These are phyloP conservation scores for Gymnocypris eckloni DNA, from an alignment of 2,797 vertebrate genomes.

Conservation along the genomic window DNA sequence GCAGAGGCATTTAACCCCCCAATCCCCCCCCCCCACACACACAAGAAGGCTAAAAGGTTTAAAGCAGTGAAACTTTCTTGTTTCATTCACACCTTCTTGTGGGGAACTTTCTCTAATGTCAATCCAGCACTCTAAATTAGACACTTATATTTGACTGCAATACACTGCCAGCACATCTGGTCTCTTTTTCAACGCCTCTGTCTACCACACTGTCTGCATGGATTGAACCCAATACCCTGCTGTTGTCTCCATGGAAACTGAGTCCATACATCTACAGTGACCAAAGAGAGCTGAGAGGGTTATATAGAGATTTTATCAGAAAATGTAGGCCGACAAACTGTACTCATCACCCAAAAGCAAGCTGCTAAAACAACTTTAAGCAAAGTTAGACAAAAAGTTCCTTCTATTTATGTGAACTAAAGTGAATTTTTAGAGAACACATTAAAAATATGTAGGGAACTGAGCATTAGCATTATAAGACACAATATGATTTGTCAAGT, in stretches of 20 bases:
- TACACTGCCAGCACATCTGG: constrained; percentile 72
- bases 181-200: constrained; percentile 73
- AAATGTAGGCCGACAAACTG: constrained; percentile 66
- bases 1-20: constrained; percentile 18
- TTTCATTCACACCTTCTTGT: constrained; percentile 75
- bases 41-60: neutral
- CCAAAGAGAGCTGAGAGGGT: constrained; percentile 64
- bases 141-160: constrained; percentile 71
- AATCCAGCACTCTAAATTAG: constrained; percentile 71
- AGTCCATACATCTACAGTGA: constrained; percentile 68
- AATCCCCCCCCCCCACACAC: neutral
- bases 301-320: constrained; percentile 74
- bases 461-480: neutral
- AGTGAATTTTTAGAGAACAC: neutral
- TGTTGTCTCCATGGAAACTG: constrained; percentile 83
- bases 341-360: neutral
- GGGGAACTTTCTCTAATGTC: constrained; percentile 75
- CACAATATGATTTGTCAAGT: neutral
- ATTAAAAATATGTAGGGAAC: neutral
- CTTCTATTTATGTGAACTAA: constrained; percentile 1
- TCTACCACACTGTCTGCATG: constrained; percentile 76
- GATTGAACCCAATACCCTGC: constrained; percentile 71
- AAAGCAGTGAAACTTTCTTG: constrained; percentile 65
- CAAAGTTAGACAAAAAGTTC: neutral
- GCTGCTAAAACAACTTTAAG: neutral